phyloP scores from a whole-genome alignment of 2,888 invertebrate genomes.

The Leptodirus hochenwartii region DNA sequence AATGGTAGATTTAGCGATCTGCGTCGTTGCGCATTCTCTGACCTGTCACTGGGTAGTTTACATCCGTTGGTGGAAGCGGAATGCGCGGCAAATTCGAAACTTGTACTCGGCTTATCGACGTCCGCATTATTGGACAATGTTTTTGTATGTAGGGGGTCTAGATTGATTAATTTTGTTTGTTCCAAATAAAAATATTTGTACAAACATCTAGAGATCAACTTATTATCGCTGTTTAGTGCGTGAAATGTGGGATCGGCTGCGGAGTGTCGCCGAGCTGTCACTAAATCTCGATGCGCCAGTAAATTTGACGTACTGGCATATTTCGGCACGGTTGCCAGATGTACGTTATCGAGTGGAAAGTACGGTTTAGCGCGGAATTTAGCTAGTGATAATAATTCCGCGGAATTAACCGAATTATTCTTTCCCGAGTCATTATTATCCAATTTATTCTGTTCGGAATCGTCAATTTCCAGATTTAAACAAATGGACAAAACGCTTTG shows the following conservation, averaged over 20 bases:
- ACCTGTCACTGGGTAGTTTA: slow-evolving; percentile 13
- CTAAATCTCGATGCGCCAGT: slow-evolving; percentile 5
- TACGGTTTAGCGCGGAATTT: slow-evolving; percentile 8
- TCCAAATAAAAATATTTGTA: too few species aligned
- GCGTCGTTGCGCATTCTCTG: slow-evolving; percentile 24
- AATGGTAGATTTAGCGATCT: slow-evolving; percentile 49
- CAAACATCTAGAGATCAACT: too few species aligned
- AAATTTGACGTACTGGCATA: slow-evolving; percentile 8
- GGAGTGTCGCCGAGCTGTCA: too few species aligned
- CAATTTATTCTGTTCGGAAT: neutral
- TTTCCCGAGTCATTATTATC: neutral
- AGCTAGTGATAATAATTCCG: too few species aligned
- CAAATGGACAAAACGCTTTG: slow-evolving; percentile 58
- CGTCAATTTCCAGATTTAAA: slow-evolving; percentile 33
- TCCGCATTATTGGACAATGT: too few species aligned
- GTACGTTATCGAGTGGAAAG: slow-evolving; percentile 6
- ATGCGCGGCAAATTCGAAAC: too few species aligned
- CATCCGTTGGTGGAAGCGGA: slow-evolving; percentile 1
- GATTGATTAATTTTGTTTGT: too few species aligned
- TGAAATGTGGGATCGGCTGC: slow-evolving; percentile 67
- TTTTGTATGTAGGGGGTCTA: too few species aligned
- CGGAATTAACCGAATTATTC: slow-evolving; percentile 3
- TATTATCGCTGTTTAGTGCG: slow-evolving; percentile 1
- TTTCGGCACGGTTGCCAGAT: slow-evolving; percentile 3
- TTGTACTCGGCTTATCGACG: slow-evolving; percentile 14